Evolutionary conservation across 2,888 invertebrate genomes (phyloP).

Genomic region (Hirtodrosophila cameraria): DNA sequence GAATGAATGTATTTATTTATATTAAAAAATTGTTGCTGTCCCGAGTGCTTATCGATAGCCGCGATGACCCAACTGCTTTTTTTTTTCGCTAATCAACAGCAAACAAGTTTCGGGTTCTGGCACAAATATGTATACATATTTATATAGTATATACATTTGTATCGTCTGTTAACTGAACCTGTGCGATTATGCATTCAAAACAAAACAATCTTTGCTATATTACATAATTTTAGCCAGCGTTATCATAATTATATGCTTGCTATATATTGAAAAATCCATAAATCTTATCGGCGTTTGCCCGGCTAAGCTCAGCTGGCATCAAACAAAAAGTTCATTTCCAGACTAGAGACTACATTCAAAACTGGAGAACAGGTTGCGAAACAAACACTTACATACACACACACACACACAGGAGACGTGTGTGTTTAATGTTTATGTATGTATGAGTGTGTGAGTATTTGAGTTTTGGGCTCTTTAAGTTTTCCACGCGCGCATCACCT

Average conservation of each 20-base stretch:
- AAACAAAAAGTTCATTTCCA: slow-evolving; percentile 17
- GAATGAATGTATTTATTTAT: neutral
- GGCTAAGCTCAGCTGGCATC: slow-evolving; percentile 52
- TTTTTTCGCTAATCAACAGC: slow-evolving; percentile 55
- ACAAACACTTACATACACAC: slow-evolving; percentile 24
- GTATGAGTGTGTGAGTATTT: slow-evolving; percentile 17
- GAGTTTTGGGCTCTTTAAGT: slow-evolving; percentile 29
- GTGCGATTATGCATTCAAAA: slow-evolving; percentile 36
- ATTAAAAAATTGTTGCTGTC: slow-evolving; percentile 2
- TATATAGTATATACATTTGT: neutral
- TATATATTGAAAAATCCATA: slow-evolving; percentile 60
- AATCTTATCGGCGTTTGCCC: slow-evolving; percentile 47
- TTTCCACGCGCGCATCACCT: slow-evolving; percentile 39
- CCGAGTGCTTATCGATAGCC: slow-evolving; percentile 54
- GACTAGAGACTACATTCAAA: too few species aligned
- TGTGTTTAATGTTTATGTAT: slow-evolving; percentile 2
- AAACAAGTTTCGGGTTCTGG: slow-evolving; percentile 55
- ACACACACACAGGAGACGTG: too few species aligned
- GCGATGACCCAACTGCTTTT: slow-evolving; percentile 53
- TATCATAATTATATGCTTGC: slow-evolving; percentile 9
- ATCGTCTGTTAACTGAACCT: slow-evolving; percentile 16
- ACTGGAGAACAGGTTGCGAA: slow-evolving; percentile 69
- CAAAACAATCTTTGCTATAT: slow-evolving; percentile 29
- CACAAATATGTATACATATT: neutral
- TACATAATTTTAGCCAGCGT: slow-evolving; percentile 46